Percentiles rank a stretch among this genome's conserved stretches.
Conservation (phyloP, 2,797 vertebrate species). For the Danio albolineatus region DNA sequence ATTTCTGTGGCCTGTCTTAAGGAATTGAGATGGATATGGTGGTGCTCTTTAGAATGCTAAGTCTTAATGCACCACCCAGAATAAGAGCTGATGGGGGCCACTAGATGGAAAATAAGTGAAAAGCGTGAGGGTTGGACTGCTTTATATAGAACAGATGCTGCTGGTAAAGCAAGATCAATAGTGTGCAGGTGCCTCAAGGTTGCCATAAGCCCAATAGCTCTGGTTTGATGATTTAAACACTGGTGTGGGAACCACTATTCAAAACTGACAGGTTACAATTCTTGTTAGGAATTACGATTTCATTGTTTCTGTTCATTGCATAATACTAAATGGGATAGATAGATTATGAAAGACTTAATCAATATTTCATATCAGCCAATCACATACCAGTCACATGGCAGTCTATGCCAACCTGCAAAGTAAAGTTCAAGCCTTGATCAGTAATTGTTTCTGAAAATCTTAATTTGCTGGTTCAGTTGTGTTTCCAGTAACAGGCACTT, state of each 20-base stretch:
- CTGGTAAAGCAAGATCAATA: conserved; percentile 26
- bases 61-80: conserved; percentile 36
- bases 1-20: conserved; percentile 79
- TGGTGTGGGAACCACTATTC: neutral
- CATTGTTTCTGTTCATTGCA: neutral
- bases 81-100: conserved; percentile 1
- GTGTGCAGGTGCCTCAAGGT: conserved; percentile 18
- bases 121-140: conserved; percentile 24
- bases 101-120: conserved; percentile 37
- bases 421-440: no score
- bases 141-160: conserved; percentile 22
- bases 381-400: no score
- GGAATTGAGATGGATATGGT: conserved; percentile 23
- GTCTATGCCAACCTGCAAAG: no score
- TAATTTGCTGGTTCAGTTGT: no score
- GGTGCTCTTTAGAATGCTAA: conserved; percentile 50
- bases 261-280: neutral
- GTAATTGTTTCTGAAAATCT: neutral
- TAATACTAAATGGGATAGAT: neutral
- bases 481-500: no score
- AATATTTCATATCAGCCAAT: no score
- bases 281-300: neutral
- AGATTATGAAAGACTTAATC: neutral
- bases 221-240: conserved; percentile 10
- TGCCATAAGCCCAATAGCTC: neutral